Conservation (phyloP, 2,797 vertebrate species). For the Mormyrus proboscirostris region DNA sequence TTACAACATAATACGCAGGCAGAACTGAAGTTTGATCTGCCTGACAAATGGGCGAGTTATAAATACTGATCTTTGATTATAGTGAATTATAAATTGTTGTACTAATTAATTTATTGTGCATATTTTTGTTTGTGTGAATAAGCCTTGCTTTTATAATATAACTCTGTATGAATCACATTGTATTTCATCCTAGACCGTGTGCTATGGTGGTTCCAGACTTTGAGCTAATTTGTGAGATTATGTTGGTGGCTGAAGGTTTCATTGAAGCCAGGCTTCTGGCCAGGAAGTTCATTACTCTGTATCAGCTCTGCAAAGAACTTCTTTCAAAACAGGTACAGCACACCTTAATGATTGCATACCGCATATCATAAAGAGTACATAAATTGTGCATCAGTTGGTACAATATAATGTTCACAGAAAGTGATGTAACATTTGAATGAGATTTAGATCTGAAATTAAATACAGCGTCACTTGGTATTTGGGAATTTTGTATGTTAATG, state of each 20-base stretch:
- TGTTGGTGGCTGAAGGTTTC: conserved; percentile 94
- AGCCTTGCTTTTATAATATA: neutral
- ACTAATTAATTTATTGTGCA: neutral
- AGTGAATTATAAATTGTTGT: neutral
- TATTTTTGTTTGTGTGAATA: neutral
- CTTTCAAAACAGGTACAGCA: conserved; percentile 85
- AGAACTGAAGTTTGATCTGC: neutral
- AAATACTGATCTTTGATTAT: neutral
- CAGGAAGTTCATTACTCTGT: conserved; percentile 90
- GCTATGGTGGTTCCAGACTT: conserved; percentile 98
- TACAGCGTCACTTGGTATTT: neutral
- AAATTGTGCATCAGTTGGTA: neutral
- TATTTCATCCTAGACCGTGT: conserved; percentile 68
- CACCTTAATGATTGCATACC: neutral
- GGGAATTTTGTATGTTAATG: neutral
- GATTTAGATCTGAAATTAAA: neutral
- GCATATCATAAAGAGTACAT: neutral
- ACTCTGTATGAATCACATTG: neutral
- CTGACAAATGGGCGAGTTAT: neutral
- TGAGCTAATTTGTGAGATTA: conserved; percentile 95
- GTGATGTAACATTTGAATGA: neutral
- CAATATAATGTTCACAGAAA: neutral
- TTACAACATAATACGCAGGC: neutral
- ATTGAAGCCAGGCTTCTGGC: conserved; percentile 74
- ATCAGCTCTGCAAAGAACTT: conserved; percentile 87